Evolutionary conservation across 2,888 invertebrate genomes (phyloP).

Genomic region (Cyclophora punctaria): DNA sequence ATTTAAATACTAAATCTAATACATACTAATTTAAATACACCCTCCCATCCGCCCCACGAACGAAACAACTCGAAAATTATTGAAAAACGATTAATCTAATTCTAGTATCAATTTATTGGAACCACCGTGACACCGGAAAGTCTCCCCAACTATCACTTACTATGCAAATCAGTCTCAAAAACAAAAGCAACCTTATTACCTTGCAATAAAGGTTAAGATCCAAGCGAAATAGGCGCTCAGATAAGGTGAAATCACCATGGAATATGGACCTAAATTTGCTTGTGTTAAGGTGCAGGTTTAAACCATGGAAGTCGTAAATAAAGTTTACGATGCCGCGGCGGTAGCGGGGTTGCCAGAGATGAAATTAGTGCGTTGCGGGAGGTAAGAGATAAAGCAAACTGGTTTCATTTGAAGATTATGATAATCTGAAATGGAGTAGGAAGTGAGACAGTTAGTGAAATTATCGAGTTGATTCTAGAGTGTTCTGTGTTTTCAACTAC

Average conservation of each 20-base stretch:
- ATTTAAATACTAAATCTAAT: too few species aligned
- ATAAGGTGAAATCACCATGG: not conserved
- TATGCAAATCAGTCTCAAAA: too few species aligned
- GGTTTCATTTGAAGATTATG: not conserved
- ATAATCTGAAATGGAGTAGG: not conserved
- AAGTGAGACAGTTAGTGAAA: too few species aligned
- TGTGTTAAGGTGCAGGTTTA: constrained; percentile 36
- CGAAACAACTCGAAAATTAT: constrained; percentile 2
- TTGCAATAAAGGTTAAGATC: too few species aligned
- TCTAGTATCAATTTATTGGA: constrained; percentile 13
- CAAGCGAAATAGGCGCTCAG: too few species aligned
- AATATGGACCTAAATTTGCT: constrained; percentile 1
- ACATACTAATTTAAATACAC: too few species aligned
- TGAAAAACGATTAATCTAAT: constrained; percentile 18
- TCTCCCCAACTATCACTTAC: constrained; percentile 3
- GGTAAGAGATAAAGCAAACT: constrained; percentile 30
- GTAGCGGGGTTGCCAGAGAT: constrained; percentile 33
- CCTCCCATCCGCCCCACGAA: too few species aligned
- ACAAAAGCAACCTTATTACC: constrained; percentile 35
- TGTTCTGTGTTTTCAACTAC: too few species aligned
- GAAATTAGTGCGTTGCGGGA: constrained; percentile 52
- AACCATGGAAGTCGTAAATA: constrained; percentile 60
- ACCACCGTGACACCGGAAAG: constrained; percentile 14
- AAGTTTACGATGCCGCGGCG: constrained; percentile 54
- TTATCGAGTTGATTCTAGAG: too few species aligned